Base-by-base conservation (phyloP, 2,113 vertebrate species). In the Pholis gunnellus region DNA sequence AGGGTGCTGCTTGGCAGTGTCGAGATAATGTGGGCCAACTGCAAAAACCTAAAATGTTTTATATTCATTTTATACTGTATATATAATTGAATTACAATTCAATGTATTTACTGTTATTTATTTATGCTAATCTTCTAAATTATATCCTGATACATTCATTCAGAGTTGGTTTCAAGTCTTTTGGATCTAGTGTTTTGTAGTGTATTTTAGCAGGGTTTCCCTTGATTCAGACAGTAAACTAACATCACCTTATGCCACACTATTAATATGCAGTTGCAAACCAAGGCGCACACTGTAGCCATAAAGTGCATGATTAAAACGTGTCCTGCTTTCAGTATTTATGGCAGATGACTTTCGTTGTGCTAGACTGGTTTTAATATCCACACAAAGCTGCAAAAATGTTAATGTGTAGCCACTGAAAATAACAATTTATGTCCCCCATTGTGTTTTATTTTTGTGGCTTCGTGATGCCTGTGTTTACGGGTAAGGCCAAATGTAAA, bases 401-500 rank as follows among this genome's bases (percentile, higher is more conserved):
- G 84, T 81, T 87, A 79, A 91, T 84, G 70, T 61, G 54, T 17
- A 40, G 71, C 54, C 54, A 50, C 61, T 87, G 64, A 85, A 81
- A 87, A 83, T 81, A 81, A 72, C 56, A 71, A 65, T 90, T 89
- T 80, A 91, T 79, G 64, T 76, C 54, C 57, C 54, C 25, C 31
- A 85, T 82, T 78, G 80, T 74, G 29, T 52, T 75, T 79, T 80
- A 72, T 80, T 81, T 83, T 46, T 85, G 79, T 75, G 50, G 65
- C n/a, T 84, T 42, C 31, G 75, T 54, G 25, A 64, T 87, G 71
- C 63, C 59, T 64, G 60, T 84, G 65, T 90, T 85, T 88, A 81
- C 44, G 82, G 79, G 79, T 67, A 70, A 80, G 88, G 76, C 81
- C 78, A 86, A 85, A 84, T 85, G 68, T 86, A 85, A 92, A 90